Percentiles rank a stretch among this genome's conserved stretches.
These are phyloP conservation scores for Emydoidea blandingii DNA, from an alignment of 2,797 vertebrate genomes.

Conservation along the genomic window DNA sequence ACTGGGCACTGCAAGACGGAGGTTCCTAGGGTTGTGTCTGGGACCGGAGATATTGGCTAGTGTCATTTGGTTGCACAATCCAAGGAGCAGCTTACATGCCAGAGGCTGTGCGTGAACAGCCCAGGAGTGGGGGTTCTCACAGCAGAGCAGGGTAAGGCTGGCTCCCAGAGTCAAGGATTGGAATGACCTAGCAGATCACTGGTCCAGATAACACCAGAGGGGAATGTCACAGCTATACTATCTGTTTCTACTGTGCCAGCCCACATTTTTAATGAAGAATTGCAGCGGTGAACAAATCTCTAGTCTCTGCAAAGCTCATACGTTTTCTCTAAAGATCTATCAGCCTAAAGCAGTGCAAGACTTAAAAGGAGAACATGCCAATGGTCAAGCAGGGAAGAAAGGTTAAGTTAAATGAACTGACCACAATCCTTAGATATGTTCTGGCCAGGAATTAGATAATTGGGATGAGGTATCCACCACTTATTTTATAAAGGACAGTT, in stretches of 20 bases:
- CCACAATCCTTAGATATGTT: background rate
- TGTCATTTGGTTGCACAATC: too few relatives aligned
- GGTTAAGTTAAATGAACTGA: background rate
- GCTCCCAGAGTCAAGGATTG: too few relatives aligned
- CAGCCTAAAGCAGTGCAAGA: background rate
- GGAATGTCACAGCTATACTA: background rate
- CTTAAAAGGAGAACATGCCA: background rate
- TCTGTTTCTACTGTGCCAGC: background rate
- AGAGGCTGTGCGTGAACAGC: too few relatives aligned
- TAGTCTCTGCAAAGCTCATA: accelerated
- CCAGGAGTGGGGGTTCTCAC: too few relatives aligned
- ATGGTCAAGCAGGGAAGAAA: background rate
- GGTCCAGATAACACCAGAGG: too few relatives aligned
- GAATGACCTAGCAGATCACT: too few relatives aligned
- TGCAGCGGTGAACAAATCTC: accelerated
- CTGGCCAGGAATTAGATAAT: background rate
- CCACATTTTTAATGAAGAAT: background rate
- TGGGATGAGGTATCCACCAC: background rate
- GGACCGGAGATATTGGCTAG: too few relatives aligned
- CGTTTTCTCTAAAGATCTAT: background rate
- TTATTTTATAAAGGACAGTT: background rate
- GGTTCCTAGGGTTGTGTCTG: too few relatives aligned
- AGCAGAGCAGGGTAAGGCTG: too few relatives aligned
- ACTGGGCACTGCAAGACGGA: too few relatives aligned
- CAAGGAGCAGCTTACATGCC: too few relatives aligned